A percentile compares a stretch with the other conserved stretches of the same genome.
phyloP scores from a whole-genome alignment of 2,888 invertebrate species.

The Pseudococcus jackbeardsleyi region DNA sequence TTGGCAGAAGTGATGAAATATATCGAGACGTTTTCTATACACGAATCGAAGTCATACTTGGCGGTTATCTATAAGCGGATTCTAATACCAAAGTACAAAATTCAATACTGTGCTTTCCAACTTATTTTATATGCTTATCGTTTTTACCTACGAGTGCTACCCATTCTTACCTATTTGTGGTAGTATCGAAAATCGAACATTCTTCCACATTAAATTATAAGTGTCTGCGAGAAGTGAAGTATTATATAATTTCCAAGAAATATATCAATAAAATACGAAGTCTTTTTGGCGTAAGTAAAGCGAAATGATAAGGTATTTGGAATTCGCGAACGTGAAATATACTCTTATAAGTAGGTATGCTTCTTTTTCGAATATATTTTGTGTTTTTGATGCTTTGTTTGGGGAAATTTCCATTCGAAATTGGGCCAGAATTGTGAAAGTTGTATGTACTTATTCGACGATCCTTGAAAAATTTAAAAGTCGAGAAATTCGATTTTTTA shows the following conservation, averaged over 20 bases:
- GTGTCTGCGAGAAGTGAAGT: background rate
- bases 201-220: constrained; percentile 5
- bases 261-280: constrained; percentile 10
- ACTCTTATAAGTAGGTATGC: background rate
- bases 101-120: constrained; percentile 10
- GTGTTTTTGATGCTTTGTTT: no score
- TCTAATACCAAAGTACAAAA: constrained; percentile 15
- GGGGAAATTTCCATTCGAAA: no score
- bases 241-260: constrained; percentile 28
- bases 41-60: constrained; percentile 2
- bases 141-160: background rate
- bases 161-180: background rate
- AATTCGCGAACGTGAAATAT: background rate
- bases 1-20: constrained; percentile 42
- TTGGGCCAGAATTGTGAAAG: no score
- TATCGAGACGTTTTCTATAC: constrained; percentile 3
- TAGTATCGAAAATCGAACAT: constrained; percentile 40
- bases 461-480: no score
- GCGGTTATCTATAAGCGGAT: constrained; percentile 41
- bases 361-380: background rate
- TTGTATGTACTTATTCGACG: no score
- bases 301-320: background rate
- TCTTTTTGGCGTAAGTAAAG: constrained; percentile 34
- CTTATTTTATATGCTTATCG: background rate
- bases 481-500: no score